Evolutionary conservation across 37 sponge, comb jelly and placozoan species (phyloP).

Genomic region (Cliona cf. orientalis): DNA sequence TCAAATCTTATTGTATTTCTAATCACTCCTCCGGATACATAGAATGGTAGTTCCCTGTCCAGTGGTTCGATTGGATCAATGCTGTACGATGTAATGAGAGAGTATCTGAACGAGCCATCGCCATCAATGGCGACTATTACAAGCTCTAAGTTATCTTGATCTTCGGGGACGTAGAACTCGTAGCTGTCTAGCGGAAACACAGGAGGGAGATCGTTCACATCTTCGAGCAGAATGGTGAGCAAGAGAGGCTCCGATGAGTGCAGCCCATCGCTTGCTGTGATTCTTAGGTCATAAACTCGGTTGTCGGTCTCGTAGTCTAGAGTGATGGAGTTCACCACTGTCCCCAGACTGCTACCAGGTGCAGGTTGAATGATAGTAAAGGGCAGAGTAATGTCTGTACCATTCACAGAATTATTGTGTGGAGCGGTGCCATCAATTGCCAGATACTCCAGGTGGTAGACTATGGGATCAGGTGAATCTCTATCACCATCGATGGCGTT

Average conservation of each 20-base stretch:
- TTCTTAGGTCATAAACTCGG: conserved; percentile 5
- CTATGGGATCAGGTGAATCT: not conserved
- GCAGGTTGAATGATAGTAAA: conserved; percentile 26
- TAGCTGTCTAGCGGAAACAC: conserved; percentile 27
- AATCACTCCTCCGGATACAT: conserved; percentile 11
- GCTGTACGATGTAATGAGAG: conserved; percentile 8
- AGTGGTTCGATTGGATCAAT: not conserved
- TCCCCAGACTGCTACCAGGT: not conserved
- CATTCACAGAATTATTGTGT: not conserved
- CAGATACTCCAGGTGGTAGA: conserved; percentile 14
- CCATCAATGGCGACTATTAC: conserved; percentile 30
- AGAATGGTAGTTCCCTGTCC: conserved; percentile 12
- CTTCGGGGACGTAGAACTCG: conserved; percentile 31
- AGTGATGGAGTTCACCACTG: conserved; percentile 1
- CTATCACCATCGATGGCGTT: conserved; percentile 31
- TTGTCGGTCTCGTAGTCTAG: conserved; percentile 45
- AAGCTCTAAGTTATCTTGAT: conserved; percentile 18
- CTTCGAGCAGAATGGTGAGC: conserved; percentile 12
- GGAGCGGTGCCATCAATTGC: conserved; percentile 3
- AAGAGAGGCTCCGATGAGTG: not conserved
- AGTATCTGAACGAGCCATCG: conserved; percentile 10
- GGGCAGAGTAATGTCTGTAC: not conserved
- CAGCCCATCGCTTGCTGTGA: conserved; percentile 23
- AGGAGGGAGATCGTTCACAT: conserved; percentile 48
- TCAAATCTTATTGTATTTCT: conserved; percentile 30